A percentile compares a stretch with the other conserved stretches of the same genome.
phyloP scores from a whole-genome alignment of 1,140 invertebrate genomes.

The Drosophila sechellia region DNA sequence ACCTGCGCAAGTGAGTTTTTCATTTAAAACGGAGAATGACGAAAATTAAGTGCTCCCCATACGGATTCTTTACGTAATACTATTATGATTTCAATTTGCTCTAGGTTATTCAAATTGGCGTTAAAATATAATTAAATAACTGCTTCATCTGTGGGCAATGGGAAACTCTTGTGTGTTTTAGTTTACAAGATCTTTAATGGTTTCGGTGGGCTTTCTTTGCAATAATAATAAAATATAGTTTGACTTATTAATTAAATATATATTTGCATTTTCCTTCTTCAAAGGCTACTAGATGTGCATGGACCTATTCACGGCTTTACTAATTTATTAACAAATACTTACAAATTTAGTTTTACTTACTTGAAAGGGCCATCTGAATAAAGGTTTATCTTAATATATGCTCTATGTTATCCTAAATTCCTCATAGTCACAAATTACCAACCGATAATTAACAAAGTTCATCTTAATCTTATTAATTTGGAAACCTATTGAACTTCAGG shows the following conservation, averaged over 20 bases:
- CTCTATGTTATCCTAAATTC: no score
- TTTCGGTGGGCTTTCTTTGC: background rate
- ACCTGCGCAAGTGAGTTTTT: slow-evolving; percentile 91
- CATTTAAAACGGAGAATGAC: background rate
- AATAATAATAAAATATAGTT: no score
- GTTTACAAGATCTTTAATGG: background rate
- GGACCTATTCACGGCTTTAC: background rate
- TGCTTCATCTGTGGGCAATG: background rate
- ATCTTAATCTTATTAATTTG: background rate
- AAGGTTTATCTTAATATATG: no score
- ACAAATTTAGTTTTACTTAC: background rate
- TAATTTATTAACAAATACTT: background rate
- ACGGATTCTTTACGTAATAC: slow-evolving; percentile 31
- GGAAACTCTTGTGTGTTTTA: background rate
- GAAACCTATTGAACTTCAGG: slow-evolving; percentile 13
- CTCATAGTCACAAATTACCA: no score
- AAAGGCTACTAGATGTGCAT: no score
- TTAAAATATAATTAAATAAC: background rate
- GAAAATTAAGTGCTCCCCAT: background rate
- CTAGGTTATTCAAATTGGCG: background rate
- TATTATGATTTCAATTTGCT: slow-evolving; percentile 1
- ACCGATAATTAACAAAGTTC: no score
- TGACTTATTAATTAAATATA: background rate
- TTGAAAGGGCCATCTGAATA: no score
- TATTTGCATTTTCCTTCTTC: no score